phyloP scores from a whole-genome alignment of 1,140 invertebrate species.

The Battus philenor region DNA sequence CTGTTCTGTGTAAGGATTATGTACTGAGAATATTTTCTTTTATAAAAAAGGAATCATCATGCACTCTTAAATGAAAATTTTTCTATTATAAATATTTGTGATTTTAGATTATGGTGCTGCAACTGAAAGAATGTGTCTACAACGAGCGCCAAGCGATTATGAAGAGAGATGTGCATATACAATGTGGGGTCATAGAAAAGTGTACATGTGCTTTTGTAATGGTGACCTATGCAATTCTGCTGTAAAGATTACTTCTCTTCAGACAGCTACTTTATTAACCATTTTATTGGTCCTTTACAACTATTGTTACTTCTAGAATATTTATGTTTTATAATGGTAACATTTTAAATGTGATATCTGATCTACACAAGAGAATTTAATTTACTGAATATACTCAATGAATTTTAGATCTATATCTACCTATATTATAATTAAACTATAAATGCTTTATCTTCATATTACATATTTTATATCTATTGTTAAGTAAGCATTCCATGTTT shows the following conservation, averaged over 20 bases:
- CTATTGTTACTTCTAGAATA: constrained; percentile 18
- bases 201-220: constrained; percentile 93
- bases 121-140: constrained; percentile 90
- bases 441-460: too few relatives aligned
- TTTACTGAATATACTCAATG: too few relatives aligned
- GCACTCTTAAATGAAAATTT: constrained; percentile 16
- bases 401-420: too few relatives aligned
- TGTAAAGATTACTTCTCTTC: constrained; percentile 17
- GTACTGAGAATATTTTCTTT: too few relatives aligned
- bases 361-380: too few relatives aligned
- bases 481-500: neutral
- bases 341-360: constrained; percentile 12
- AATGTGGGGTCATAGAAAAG: constrained; percentile 85
- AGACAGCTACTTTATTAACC: constrained; percentile 21
- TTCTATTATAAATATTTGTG: constrained; percentile 20
- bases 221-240: constrained; percentile 91
- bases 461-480: too few relatives aligned
- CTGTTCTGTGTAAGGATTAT: too few relatives aligned
- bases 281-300: constrained; percentile 30
- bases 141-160: constrained; percentile 89
- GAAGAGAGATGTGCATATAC: constrained; percentile 93
- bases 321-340: neutral
- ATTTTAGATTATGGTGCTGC: constrained; percentile 89
- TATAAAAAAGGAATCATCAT: too few relatives aligned
- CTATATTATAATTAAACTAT: too few relatives aligned